A percentile compares a stretch with the other conserved stretches of the same genome.
These are phyloP conservation scores for Chloroceryle aenea DNA, from an alignment of 2,113 vertebrate species.

Conservation along the genomic window DNA sequence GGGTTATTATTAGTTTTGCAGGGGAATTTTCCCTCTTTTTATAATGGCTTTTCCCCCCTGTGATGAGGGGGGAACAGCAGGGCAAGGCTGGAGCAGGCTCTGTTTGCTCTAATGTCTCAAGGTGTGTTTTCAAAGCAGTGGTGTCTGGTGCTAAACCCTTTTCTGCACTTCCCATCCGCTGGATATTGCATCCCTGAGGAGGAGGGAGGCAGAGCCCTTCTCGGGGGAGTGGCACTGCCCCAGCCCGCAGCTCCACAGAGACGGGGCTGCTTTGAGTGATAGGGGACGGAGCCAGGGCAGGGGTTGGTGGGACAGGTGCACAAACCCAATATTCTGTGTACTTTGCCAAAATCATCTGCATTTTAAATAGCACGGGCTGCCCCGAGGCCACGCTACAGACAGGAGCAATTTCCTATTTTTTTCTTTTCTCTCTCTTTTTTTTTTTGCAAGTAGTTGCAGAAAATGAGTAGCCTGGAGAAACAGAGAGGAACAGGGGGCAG, in stretches of 20 bases:
- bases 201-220: not conserved
- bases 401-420: not conserved
- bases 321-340: not conserved
- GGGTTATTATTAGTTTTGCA: constrained; percentile 45
- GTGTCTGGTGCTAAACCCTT: not conserved
- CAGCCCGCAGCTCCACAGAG: not conserved
- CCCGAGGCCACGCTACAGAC: fast-evolving
- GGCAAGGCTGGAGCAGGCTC: constrained; percentile 27
- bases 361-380: not conserved
- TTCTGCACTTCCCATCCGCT: not conserved
- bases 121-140: constrained; percentile 35
- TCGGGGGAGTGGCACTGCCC: not conserved
- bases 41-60: constrained; percentile 20
- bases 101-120: constrained; percentile 5
- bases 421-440: not conserved
- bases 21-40: constrained; percentile 52
- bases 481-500: not conserved
- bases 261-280: fast-evolving
- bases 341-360: not conserved
- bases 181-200: not conserved
- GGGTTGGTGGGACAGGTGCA: not conserved
- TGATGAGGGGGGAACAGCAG: not conserved
- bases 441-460: not conserved
- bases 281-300: fast-evolving
- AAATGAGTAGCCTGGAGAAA: not conserved